Percentiles rank a stretch among this genome's conserved stretches.
Evolutionary conservation across 2,797 vertebrate species (phyloP).

Genomic region (Periophthalmus magnuspinnatus): DNA sequence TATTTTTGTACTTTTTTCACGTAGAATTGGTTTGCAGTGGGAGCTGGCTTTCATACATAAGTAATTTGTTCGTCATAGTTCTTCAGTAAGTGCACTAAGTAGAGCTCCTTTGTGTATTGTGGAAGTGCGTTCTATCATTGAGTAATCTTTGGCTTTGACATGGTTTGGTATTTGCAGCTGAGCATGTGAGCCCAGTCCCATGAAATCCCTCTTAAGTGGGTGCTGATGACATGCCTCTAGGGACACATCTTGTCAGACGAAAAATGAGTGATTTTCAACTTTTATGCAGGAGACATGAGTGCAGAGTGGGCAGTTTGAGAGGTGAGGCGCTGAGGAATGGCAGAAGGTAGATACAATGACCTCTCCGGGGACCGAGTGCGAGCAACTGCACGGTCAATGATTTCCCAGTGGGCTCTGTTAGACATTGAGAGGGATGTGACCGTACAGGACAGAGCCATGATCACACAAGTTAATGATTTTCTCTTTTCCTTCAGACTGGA

Average conservation of each 20-base stretch:
- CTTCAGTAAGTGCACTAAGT: neutral
- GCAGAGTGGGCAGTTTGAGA: slow-evolving; percentile 58
- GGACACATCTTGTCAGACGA: slow-evolving; percentile 32
- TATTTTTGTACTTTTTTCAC: too few species aligned
- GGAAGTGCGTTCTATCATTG: neutral
- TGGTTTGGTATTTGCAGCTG: slow-evolving; percentile 38
- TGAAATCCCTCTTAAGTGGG: slow-evolving; percentile 55
- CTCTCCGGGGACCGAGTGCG: slow-evolving; percentile 53
- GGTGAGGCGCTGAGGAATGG: slow-evolving; percentile 43
- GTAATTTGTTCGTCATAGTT: too few species aligned
- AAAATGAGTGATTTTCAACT: slow-evolving; percentile 38
- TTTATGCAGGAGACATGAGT: slow-evolving; percentile 54
- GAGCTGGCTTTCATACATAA: too few species aligned
- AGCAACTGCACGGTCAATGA: slow-evolving; percentile 67
- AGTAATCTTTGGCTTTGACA: slow-evolving; percentile 1
- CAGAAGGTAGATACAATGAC: slow-evolving; percentile 71
- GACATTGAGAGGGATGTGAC: slow-evolving; percentile 54
- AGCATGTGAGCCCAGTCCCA: slow-evolving; percentile 26
- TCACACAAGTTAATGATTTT: slow-evolving; percentile 74
- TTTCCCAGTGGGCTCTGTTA: slow-evolving; percentile 74
- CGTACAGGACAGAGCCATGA: slow-evolving; percentile 53
- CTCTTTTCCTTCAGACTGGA: slow-evolving; percentile 52
- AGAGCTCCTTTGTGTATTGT: neutral
- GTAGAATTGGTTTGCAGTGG: too few species aligned
- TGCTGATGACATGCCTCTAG: slow-evolving; percentile 51